These are phyloP conservation scores for Venturia canescens DNA, from an alignment of 1,140 invertebrate species.

Conservation along the genomic window DNA sequence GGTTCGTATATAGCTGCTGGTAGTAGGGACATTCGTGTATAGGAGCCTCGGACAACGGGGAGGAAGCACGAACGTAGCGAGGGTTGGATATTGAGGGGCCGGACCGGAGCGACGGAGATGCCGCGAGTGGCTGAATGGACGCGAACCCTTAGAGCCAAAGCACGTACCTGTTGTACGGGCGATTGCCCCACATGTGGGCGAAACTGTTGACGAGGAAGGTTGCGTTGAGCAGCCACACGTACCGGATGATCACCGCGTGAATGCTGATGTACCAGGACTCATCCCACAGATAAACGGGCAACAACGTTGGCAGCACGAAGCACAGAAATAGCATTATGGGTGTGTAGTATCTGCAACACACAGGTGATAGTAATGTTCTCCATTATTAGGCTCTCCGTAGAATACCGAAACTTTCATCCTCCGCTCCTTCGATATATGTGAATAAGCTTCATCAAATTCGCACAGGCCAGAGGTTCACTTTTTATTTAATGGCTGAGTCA, in stretches of 20 bases:
- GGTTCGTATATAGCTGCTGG: conserved; percentile 15
- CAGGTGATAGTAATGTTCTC: not conserved
- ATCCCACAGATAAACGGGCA: conserved; percentile 86
- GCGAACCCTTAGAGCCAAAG: conserved; percentile 29
- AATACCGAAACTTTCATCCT: too few species aligned
- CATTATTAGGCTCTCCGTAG: not conserved
- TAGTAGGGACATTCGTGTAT: conserved; percentile 31
- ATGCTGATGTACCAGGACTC: conserved; percentile 82
- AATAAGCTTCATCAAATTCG: too few species aligned
- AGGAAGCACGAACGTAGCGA: not conserved
- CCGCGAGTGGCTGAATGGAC: not conserved
- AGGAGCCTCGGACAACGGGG: conserved; percentile 1
- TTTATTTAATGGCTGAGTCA: too few species aligned
- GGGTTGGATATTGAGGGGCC: conserved; percentile 3
- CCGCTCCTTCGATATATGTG: too few species aligned
- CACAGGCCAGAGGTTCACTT: too few species aligned
- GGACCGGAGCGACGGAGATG: not conserved
- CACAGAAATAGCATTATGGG: conserved; percentile 82
- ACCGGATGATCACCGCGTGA: conserved; percentile 84
- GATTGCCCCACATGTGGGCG: conserved; percentile 89
- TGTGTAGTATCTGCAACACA: conserved; percentile 82
- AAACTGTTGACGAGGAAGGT: conserved; percentile 95
- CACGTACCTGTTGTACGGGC: conserved; percentile 84
- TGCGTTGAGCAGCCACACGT: conserved; percentile 86
- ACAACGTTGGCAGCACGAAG: conserved; percentile 86